Base-by-base conservation (phyloP, 1,140 invertebrate genomes). In the Euborellia annulipes region DNA sequence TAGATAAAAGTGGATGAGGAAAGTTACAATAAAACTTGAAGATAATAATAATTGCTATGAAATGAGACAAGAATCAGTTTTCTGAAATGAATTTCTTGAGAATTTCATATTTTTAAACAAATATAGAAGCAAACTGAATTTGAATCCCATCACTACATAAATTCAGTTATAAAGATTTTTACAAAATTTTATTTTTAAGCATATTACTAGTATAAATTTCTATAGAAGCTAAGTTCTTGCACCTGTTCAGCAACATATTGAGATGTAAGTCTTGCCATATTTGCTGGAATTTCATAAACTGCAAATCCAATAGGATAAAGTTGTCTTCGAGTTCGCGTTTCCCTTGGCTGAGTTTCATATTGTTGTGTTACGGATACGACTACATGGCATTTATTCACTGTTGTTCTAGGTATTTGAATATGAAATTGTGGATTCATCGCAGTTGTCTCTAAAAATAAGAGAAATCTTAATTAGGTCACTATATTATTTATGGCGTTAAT, bases 291-390 rank as follows among this genome's bases (percentile, higher is more conserved):
- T 67, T 78, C 79, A 59, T 80, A 81, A 36, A 81, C 73, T 14
- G 78, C 75, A 60, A 81, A 81, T 18, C 77, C 76, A 46, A 79
- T 72, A 17, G 75, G 68, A 54, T 64, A 68, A 41, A 76, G 57
- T 2, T 64, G 58, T 46, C 62, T 66, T 45, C 66, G 68, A 44
- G 64, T 63, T 48, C 63, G 66, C 2, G 52, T 50, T 41, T 54
- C 57, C 36, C 36, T 50, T 19, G 63, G 58, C 46, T 62, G 62
- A 3, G 69, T 69, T 53, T 73, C 68, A 58, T 81, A 81, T 52
- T 71, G 67, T 61, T 81, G 79, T n/a, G 75, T 74, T n/a, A 82
- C 71, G 7, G 78, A 77, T 14, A 81, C 73, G 22, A 82, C 78
- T 16, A 80, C 76, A 62, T 81, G 78, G 55, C 77, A 79, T 63